Evolutionary conservation across 1,140 invertebrate genomes (phyloP).

Genomic region (Odontomachus brunneus): DNA sequence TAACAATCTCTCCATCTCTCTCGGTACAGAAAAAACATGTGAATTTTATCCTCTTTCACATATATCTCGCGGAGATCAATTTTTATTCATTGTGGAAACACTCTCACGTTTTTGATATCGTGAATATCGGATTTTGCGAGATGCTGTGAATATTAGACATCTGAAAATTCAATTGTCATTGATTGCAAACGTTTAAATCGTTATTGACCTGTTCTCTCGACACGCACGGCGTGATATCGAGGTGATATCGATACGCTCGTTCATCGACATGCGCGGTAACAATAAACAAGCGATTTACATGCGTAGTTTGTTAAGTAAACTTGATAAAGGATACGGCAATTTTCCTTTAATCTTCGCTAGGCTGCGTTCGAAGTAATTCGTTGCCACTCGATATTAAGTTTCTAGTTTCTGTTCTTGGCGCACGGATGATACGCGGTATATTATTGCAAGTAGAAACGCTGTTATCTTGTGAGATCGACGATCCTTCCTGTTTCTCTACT

Average conservation of each 20-base stretch:
- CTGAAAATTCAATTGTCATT: neutral
- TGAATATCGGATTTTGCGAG: neutral
- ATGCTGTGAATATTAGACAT: neutral
- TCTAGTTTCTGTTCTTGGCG: neutral
- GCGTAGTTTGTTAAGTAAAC: slow-evolving; percentile 54
- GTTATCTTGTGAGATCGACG: slow-evolving; percentile 19
- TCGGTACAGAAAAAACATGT: too few species aligned
- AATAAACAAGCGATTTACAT: slow-evolving; percentile 45
- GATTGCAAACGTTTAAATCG: neutral
- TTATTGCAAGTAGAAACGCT: slow-evolving; percentile 29
- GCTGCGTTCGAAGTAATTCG: slow-evolving; percentile 41
- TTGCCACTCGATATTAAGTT: slow-evolving; percentile 43
- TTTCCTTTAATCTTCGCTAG: slow-evolving; percentile 52
- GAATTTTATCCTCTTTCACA: too few species aligned
- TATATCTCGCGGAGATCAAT: too few species aligned
- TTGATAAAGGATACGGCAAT: slow-evolving; percentile 42
- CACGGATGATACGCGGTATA: slow-evolving; percentile 1
- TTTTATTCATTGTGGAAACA: too few species aligned
- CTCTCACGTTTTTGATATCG: too few species aligned
- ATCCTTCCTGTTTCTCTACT: slow-evolving; percentile 21
- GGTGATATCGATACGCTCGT: slow-evolving; percentile 8
- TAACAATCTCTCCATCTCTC: neutral
- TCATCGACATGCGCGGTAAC: neutral
- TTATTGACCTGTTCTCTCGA: neutral
- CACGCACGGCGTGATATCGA: neutral